Evolutionary conservation across 2,888 invertebrate species (phyloP), one percentile per base, ranked within the genome.

Genomic region (Schrankia costaestrigalis): DNA sequence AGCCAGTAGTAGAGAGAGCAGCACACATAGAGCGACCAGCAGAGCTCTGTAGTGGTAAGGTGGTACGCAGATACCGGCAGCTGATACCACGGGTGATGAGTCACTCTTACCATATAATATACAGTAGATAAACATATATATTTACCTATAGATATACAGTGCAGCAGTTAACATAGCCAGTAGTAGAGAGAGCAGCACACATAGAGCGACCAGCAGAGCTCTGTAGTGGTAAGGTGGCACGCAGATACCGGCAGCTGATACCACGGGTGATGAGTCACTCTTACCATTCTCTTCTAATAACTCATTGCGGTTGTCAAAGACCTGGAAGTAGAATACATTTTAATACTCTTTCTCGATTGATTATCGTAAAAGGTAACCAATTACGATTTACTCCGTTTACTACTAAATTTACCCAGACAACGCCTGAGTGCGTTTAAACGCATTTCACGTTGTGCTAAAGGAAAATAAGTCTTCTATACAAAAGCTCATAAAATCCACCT

Each of bases 181-280:
- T 10, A 96, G 75, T 19, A 95, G 78, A 5, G 94, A 91, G 54
- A 95, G 90, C 17, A 96, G 84, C 7, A 94, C 90, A 40, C 95
- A 91, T 0, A 96, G 90, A 0, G 95, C 93, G 1, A 93, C 93
- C 31, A 97, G 90, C n/a, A 97, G 79, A 0, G 95, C 94, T 61
- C 96, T 93, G 76, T 97, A 96, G 74, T 96, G 95, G 33, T 94
- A 91, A 2, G 93, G 92, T 1, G 95, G 93, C 41, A 97, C 90
- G 71, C 96, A 97, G 11, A 96, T 92, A 0, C 85, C 86, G 1
- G 91, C 93, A 45, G 93, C 92, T 39, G 94, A 78, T 3, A 86
- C 84, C 3, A 93, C 90, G 0, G 92, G 91, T 0, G 93, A 84
- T 0, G 93, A 90, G 55, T 90, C 90, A 1, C 92, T 85, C 0